Base-by-base conservation (phyloP, 2,797 vertebrate species). In the Sternarchorhynchus goeldii region DNA sequence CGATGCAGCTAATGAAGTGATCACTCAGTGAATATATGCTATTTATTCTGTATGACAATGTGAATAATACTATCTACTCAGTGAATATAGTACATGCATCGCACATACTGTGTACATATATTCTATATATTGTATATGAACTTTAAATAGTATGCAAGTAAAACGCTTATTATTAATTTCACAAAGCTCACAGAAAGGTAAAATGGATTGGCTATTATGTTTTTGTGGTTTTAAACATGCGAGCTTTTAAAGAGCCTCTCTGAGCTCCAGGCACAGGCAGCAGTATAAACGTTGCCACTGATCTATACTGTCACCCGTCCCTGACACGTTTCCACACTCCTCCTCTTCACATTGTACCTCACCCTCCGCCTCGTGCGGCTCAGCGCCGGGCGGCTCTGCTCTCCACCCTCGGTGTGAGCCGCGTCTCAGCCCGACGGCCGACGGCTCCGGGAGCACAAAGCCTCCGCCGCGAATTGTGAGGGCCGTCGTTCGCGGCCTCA, bases 401-500 rank as follows among this genome's bases (percentile, higher is more conserved):
- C 56, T 60, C 68, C 31, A n/a, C 36, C 65, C 77, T 56, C 25
- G 39, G 53, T 20, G 41, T 3, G 71, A 75, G 56, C 75, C n/a
- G 57, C 62, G 53, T 67, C 67, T 79, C 55, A 34, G 32, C 45
- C 63, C 58, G 55, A 73, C 73, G 65, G 62, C 70, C 66, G 56
- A 5, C 57, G 45, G 70, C 1, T 4, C 14, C 45, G 6, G 25
- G 31, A n/a, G 20, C 56, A 74, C 63, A 69, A 79, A 67, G 63
- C 77, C 53, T 20, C 39, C 58, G 32, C 14, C 10, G 34, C 31
- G 18, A 17, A 53, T 59, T 75, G 71, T 39, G 59, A 56, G 41
- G 66, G 70, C 77, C 76, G 68, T 73, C 72, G 79, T 82, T 84
- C 83, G 60, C 79, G 78, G 83, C 76, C 80, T 88, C 87, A 89